Evolutionary conservation across 1,140 invertebrate genomes (phyloP), one percentile per base, ranked within the genome.

Genomic region (Musca domestica): DNA sequence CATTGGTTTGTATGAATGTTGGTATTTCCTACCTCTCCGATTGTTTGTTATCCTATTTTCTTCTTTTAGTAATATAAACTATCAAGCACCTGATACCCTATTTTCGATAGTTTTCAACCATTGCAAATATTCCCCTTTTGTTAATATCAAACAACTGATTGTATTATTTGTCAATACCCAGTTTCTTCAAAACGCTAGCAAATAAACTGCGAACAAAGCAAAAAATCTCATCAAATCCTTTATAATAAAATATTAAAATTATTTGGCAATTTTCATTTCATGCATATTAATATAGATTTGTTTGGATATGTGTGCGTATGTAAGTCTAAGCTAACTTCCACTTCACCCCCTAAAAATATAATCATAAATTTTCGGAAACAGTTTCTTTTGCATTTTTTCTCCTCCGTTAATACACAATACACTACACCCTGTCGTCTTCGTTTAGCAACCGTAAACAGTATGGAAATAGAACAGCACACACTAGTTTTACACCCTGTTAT

Each of bases 211-310:
- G 4, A 51, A 51, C 17, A 51, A 51, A 51, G 17, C 48, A 51
- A 19, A 41, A 10, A 34, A 34, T 61, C n/a, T 10, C 19, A 30
- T 41, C 56, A 61, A 20, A 34, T 34, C 27, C 56, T 34, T 61
- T 20, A n/a, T 61, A 61, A 61, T 61, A 61, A 61, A 61, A 61
- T 61, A 61, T 61, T 61, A 34, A 61, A 61, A 61, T 61, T 61
- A 61, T 61, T 19, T 34, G 56, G 27, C 27, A 14, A 17, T 61
- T 61, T 41, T 17, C 12, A 34, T 61, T 56, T 61, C 56, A 61
- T 34, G 52, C 52, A 56, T 56, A 56, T 56, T 56, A 56, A 23
- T 56, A 56, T 27, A 56, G 6, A 41, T 41, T 41, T 41, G 12
- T 41, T 30, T 30, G 27, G 27, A 41, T 41, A 41, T 41, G 12